A percentile compares a stretch with the other conserved stretches of the same genome.
Conservation (phyloP, 1,140 invertebrate species). For the Drosophila aff. region DNA sequence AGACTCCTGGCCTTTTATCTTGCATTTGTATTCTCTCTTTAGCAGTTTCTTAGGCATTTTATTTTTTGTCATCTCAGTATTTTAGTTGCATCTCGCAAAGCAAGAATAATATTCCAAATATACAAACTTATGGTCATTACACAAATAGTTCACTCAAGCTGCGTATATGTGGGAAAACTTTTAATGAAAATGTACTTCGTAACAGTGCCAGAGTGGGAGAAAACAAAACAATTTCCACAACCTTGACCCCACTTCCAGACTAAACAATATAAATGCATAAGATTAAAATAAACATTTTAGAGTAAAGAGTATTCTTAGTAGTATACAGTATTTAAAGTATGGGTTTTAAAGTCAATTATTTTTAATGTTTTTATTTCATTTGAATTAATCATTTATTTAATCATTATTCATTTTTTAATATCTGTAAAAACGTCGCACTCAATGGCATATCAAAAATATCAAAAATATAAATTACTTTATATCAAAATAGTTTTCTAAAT, state of each 20-base stretch:
- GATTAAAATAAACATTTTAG: neutral
- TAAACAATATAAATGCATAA: neutral
- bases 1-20: neutral
- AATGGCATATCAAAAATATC: too few species aligned
- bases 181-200: constrained; percentile 49
- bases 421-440: too few species aligned
- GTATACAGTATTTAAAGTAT: neutral
- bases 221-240: constrained; percentile 16
- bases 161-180: constrained; percentile 44
- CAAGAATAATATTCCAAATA: constrained; percentile 29
- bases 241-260: neutral
- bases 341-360: neutral
- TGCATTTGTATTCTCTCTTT: neutral
- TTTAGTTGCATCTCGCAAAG: constrained; percentile 13
- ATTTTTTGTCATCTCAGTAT: constrained; percentile 41
- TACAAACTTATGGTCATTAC: constrained; percentile 46
- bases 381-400: neutral
- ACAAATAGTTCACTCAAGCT: constrained; percentile 17
- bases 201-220: neutral
- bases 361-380: neutral
- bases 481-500: too few species aligned
- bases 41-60: constrained; percentile 18
- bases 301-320: neutral
- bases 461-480: too few species aligned
- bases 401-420: too few species aligned